Percentiles rank a stretch among this genome's conserved stretches.
Conservation (phyloP, 1,140 invertebrate species). For the Plutomurus gul region DNA sequence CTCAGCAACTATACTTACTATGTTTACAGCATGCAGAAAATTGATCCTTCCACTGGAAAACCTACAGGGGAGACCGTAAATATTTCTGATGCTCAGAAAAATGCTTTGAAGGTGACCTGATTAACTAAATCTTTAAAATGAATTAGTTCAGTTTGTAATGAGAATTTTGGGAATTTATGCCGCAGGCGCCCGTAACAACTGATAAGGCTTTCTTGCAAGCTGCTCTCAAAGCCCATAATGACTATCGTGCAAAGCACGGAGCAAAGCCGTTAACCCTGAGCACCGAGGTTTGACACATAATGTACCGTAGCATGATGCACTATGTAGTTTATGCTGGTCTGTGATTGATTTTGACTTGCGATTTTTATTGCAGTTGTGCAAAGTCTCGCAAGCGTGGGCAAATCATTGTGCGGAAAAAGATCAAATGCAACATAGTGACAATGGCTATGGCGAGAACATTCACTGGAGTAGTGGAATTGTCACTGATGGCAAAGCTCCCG, state of each 20-base stretch:
- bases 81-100: conserved; percentile 22
- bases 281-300: conserved; percentile 63
- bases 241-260: conserved; percentile 74
- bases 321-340: no score
- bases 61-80: conserved; percentile 37
- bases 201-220: conserved; percentile 65
- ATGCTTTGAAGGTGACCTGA: conserved; percentile 6
- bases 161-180: not conserved
- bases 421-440: conserved; percentile 59
- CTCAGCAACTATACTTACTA: no score
- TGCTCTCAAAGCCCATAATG: conserved; percentile 74
- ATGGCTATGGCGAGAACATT: conserved; percentile 50
- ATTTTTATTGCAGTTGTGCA: conserved; percentile 53
- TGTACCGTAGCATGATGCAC: no score
- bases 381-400: conserved; percentile 62
- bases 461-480: conserved; percentile 41
- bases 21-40: conserved; percentile 25
- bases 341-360: no score
- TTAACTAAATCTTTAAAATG: not conserved
- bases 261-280: conserved; percentile 67
- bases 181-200: conserved; percentile 40
- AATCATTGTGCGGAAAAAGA: conserved; percentile 59
- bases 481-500: conserved; percentile 68
- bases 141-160: not conserved
- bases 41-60: conserved; percentile 40